Conservation (phyloP, 2,888 invertebrate species). For the Vesta saturnalis region DNA sequence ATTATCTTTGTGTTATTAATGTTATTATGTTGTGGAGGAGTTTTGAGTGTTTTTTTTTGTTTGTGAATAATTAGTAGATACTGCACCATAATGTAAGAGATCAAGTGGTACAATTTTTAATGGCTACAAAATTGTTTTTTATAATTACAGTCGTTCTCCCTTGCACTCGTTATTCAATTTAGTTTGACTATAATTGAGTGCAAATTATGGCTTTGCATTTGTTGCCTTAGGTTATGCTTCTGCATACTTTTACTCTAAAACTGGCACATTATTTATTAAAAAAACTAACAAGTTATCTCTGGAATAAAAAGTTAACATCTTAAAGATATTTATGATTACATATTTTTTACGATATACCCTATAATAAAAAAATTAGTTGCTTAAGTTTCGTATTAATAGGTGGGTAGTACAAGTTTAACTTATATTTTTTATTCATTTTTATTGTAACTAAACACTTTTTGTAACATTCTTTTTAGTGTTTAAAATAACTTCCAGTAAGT, state of each 20-base stretch:
- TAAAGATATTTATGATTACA: neutral
- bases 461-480: no score
- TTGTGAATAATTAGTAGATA: neutral
- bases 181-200: conserved; percentile 57
- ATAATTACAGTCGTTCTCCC: conserved; percentile 41
- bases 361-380: no score
- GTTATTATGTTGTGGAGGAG: no score
- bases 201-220: conserved; percentile 56
- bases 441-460: no score
- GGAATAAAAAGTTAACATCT: neutral
- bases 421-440: no score
- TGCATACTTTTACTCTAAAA: conserved; percentile 30
- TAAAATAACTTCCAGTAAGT: no score
- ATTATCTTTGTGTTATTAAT: no score
- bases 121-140: conserved; percentile 18
- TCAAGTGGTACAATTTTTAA: neutral
- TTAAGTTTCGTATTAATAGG: no score
- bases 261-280: conserved; percentile 20
- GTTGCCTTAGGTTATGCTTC: conserved; percentile 53
- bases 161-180: conserved; percentile 58
- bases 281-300: neutral
- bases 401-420: no score
- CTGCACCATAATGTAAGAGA: neutral
- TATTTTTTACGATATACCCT: neutral
- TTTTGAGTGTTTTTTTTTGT: no score